Base-by-base conservation (phyloP, 2,888 invertebrate genomes). In the Adelphocoris suturalis region DNA sequence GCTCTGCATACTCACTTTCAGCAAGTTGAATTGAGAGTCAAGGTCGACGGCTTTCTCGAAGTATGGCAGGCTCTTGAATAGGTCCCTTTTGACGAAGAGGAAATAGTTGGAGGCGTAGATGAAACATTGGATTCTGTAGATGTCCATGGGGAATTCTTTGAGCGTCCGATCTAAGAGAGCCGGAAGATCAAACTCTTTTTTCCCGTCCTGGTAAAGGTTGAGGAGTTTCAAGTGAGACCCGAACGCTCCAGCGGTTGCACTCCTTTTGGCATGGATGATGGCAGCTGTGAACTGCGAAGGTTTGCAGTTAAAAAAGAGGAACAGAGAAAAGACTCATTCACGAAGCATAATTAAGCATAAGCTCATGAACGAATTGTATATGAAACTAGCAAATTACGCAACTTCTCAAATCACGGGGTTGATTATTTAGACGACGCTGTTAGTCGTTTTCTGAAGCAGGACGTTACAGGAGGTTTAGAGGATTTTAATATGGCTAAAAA, bases 51-150 rank as follows among this genome's bases (percentile, higher is more conserved):
- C 89, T 75, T 84, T 90, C 55, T 88, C 68, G 75, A 90, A 91
- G 61, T 91, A 91, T 14, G 86, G 80, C 23, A 90, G 19, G 46
- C 90, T 90, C 19, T 81, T 80, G 46, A 90, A 84, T 1, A 91
- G 76, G 61, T 91, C 91, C 46, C 89, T 84, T 28, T 88, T 90
- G 37, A 90, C 85, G 23, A 91, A 91, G 0, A 91, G 90, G 57
- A 89, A 89, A 81, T 81, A 91, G 11, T 87, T 89, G 13, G 82
- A 75, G 46, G 87, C 91, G 85, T 90, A 91, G 7, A 90, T 48
- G 78, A 85, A 91, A 19, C 84, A 68, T 28, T 87, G 86, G 23
- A 89, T 88, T 52, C 47, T 23, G 61, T 90, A 90, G 75, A 87
- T 68, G 14, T 82, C 76, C 19, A 23, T 9, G 1, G 78, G 88